Conservation (phyloP, 2,888 invertebrate genomes). For the Agrenia bidenticulata region DNA sequence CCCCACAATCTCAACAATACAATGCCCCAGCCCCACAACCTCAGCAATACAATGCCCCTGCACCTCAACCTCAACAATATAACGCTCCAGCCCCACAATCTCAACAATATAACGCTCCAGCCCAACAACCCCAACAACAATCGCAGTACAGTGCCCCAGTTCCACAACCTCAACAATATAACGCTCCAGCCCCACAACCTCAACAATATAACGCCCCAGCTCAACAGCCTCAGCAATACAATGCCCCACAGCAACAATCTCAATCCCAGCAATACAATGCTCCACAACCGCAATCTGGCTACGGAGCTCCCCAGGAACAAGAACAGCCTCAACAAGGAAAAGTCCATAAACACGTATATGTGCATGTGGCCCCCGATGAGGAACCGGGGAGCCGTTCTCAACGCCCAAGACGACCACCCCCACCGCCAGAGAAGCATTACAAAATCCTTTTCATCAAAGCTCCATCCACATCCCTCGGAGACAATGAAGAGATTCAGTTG, state of each 20-base stretch:
- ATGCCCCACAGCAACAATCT: constrained; percentile 28
- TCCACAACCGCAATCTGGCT: constrained; percentile 57
- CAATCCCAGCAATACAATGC: constrained; percentile 53
- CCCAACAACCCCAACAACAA: constrained; percentile 22
- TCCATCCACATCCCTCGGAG: constrained; percentile 44
- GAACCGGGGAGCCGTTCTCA: constrained; percentile 67
- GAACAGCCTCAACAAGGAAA: constrained; percentile 71
- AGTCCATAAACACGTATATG: constrained; percentile 86
- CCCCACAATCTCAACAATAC: constrained; percentile 26
- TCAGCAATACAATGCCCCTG: constrained; percentile 18
- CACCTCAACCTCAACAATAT: constrained; percentile 32
- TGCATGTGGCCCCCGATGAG: constrained; percentile 63
- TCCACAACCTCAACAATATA: constrained; percentile 33
- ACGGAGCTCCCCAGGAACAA: constrained; percentile 65
- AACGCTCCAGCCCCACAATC: constrained; percentile 30
- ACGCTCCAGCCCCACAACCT: constrained; percentile 58
- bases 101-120: constrained; percentile 24
- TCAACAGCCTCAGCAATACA: constrained; percentile 25
- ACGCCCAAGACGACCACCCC: constrained; percentile 87
- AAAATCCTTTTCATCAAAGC: constrained; percentile 80
- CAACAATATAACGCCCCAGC: constrained; percentile 18
- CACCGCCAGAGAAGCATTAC: constrained; percentile 77
- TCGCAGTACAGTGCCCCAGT: constrained; percentile 60
- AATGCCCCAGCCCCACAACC: constrained; percentile 22
- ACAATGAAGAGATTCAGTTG: constrained; percentile 48